Conservation (phyloP, 2,797 vertebrate species). For the Eidolon dupreanum region DNA sequence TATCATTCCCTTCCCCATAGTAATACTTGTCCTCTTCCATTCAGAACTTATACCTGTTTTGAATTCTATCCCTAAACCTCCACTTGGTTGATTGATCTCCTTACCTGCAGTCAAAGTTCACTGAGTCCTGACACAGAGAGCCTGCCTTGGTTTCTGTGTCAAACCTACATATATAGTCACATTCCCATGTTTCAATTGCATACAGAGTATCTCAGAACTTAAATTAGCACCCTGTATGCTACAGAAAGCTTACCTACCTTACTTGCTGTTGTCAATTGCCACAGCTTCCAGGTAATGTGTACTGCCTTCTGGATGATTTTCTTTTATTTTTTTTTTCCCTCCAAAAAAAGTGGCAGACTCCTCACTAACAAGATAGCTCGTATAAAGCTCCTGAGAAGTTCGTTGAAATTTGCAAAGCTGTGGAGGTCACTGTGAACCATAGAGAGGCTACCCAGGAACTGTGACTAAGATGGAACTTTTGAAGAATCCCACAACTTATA, state of each 20-base stretch:
- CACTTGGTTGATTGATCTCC: not conserved
- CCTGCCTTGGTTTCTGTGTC: not conserved
- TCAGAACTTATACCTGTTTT: not conserved
- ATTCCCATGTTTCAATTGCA: not conserved
- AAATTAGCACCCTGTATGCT: not conserved
- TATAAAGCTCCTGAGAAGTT: not conserved
- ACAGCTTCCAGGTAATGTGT: not conserved
- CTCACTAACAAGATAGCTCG: not conserved
- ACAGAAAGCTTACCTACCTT: not conserved
- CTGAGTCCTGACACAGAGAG: not conserved
- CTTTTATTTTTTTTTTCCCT: not conserved
- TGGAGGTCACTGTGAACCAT: not conserved
- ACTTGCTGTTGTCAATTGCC: not conserved
- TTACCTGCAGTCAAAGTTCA: not conserved
- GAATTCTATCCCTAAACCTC: not conserved
- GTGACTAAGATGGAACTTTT: not conserved
- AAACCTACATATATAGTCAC: rapidly evolving
- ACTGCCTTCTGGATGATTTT: not conserved
- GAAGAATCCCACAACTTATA: no score
- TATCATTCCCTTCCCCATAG: not conserved
- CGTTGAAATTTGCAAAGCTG: not conserved
- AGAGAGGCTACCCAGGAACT: not conserved
- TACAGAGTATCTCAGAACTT: not conserved
- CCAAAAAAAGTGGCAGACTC: not conserved
- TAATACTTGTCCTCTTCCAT: not conserved